Base-by-base conservation (phyloP, 1,140 invertebrate genomes). In the Bombus waltoni region DNA sequence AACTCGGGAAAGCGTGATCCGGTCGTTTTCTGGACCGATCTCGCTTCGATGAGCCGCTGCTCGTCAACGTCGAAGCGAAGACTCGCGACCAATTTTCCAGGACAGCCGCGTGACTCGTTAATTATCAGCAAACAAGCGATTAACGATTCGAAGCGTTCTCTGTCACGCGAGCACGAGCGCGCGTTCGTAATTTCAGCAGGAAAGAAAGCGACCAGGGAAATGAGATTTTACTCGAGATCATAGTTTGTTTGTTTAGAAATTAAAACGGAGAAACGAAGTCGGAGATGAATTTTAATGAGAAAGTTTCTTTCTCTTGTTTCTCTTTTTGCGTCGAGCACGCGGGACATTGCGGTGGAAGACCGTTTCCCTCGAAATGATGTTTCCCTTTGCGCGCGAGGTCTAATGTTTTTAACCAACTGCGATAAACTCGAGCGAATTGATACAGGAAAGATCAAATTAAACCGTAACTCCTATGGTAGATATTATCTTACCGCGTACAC, bases 1-100 rank as follows among this genome's bases (percentile, higher is more conserved):
- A 88, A 53, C 73, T 79, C 83, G 35, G 44, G 86, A 85, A 80
- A 87, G 71, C 62, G 70, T n/a, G 79, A 84, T 62, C 18, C 35
- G 6, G 35, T 40, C 25, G 53, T 62, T 40, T 28, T 25, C 32
- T 18, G 10, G 38, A 62, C 25, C 57, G 28, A 62, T n/a, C 13
- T 62, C 35, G 53, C 44, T 76, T 62, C 76, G 62, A 77, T 59
- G 73, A 72, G 62, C 82, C 35, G 71, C 53, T 35, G 47, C 18
- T 53, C 47, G 77, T 28, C 35, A 28, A 76, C 77, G 65, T 68
- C 59, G 8, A 78, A 66, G 47, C 53, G 32, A 32, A 47, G 62
- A 10, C 18, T 25, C 35, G 25, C 57, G 44, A 72, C 76, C 71
- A 81, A 88, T 85, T 89, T 89, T 85, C 73, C 66, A 85, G 13